phyloP scores from a whole-genome alignment of 2,113 vertebrate species.

The Trichomycterus rosablanca region DNA sequence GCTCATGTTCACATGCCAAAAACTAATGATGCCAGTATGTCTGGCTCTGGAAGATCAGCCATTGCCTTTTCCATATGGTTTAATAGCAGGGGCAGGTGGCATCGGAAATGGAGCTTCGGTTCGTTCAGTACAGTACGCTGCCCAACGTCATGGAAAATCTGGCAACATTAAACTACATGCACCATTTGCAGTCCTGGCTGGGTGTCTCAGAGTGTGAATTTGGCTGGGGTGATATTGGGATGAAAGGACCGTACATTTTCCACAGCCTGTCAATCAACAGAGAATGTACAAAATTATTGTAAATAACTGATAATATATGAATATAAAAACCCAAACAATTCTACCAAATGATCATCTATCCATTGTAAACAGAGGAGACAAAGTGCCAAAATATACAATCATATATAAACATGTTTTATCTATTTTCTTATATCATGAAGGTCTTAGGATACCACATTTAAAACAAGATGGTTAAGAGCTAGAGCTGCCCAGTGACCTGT shows the following conservation, averaged over 20 bases:
- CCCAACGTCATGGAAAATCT: conserved; percentile 14
- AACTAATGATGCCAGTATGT: conserved; percentile 3
- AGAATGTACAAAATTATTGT: too few relatives aligned
- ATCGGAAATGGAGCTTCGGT: background rate
- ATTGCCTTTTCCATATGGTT: conserved; percentile 17
- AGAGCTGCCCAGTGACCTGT: too few relatives aligned
- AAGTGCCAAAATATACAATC: too few relatives aligned
- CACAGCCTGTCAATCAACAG: background rate
- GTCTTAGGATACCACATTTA: too few relatives aligned
- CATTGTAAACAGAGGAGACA: too few relatives aligned
- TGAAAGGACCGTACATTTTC: background rate
- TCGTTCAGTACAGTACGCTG: background rate
- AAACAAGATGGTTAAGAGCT: too few relatives aligned
- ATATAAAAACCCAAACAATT: too few relatives aligned
- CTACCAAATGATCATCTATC: too few relatives aligned
- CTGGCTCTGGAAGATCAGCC: background rate
- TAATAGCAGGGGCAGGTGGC: conserved; percentile 22
- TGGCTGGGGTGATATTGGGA: background rate
- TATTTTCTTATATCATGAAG: too few relatives aligned
- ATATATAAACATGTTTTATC: too few relatives aligned
- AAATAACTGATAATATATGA: too few relatives aligned
- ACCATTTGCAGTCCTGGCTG: background rate
- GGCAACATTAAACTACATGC: background rate
- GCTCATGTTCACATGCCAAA: conserved; percentile 15
- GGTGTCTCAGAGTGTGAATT: background rate